phyloP scores from a whole-genome alignment of 1,140 invertebrate genomes.

The Penaeus chinensis region DNA sequence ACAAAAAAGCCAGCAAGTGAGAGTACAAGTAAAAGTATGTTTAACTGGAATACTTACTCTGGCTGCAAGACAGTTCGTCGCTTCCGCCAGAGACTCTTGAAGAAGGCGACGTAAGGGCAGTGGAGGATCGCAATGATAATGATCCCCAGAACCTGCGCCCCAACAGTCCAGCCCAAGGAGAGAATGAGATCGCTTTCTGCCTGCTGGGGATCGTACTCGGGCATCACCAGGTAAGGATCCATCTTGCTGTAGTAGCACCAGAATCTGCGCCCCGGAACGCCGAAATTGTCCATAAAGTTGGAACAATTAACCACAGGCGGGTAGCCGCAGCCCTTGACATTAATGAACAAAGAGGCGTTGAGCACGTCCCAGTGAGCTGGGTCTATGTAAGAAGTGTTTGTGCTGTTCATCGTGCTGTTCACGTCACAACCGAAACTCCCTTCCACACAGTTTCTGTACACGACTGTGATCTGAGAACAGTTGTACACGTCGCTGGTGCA shows the following conservation, averaged over 20 bases:
- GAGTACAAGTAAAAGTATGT: background rate
- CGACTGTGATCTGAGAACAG: conserved; percentile 80
- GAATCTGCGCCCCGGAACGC: conserved; percentile 77
- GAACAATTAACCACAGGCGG: conserved; percentile 89
- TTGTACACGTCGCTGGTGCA: conserved; percentile 77
- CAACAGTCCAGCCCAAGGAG: conserved; percentile 60
- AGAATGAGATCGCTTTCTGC: conserved; percentile 33
- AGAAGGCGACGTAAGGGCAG: conserved; percentile 51
- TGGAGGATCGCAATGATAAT: conserved; percentile 58
- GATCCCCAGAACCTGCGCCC: conserved; percentile 46
- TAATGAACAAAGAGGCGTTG: conserved; percentile 78
- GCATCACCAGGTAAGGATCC: conserved; percentile 86
- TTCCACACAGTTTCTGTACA: conserved; percentile 72
- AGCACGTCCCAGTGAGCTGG: conserved; percentile 49
- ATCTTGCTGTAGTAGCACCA: conserved; percentile 88
- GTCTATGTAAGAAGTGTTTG: conserved; percentile 41
- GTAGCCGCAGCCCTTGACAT: conserved; percentile 90
- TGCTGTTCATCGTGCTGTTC: conserved; percentile 10
- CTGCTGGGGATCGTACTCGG: conserved; percentile 78
- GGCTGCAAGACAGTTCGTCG: conserved; percentile 9
- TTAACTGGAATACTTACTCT: conserved; percentile 25
- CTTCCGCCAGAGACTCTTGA: conserved; percentile 35
- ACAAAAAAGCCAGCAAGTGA: background rate
- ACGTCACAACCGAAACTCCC: background rate
- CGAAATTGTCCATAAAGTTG: conserved; percentile 82